Evolutionary conservation across 2,888 invertebrate species (phyloP).

Genomic region (Clitarchus hookeri): DNA sequence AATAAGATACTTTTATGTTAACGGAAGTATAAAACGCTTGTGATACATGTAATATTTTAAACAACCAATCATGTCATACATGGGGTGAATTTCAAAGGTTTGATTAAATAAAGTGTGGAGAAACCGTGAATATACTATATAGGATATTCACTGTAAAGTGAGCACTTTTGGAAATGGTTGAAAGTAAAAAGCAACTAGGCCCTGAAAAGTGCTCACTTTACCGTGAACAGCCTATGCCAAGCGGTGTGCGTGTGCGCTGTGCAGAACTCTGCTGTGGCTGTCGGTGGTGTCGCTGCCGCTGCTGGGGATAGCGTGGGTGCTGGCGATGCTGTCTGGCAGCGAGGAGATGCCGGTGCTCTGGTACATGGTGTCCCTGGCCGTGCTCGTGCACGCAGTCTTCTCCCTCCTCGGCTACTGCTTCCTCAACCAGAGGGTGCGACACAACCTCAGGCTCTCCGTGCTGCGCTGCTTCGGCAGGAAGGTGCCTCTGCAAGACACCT

Average conservation of each 20-base stretch:
- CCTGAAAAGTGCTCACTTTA: too few relatives aligned
- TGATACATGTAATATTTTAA: too few relatives aligned
- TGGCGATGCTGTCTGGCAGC: constrained; percentile 77
- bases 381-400: constrained; percentile 79
- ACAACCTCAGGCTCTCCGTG: constrained; percentile 69
- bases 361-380: constrained; percentile 75
- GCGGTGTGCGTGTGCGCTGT: constrained; percentile 34
- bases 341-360: constrained; percentile 74
- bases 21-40: too few relatives aligned
- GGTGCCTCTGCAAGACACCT: constrained; percentile 76
- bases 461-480: constrained; percentile 80
- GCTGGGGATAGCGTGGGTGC: constrained; percentile 83
- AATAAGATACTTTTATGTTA: too few relatives aligned
- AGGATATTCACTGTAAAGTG: too few relatives aligned
- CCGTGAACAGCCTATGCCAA: too few relatives aligned
- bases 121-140: too few relatives aligned
- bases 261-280: constrained; percentile 80
- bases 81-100: too few relatives aligned
- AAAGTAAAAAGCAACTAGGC: too few relatives aligned
- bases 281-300: constrained; percentile 86
- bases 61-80: too few relatives aligned
- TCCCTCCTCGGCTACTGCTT: constrained; percentile 86
- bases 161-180: too few relatives aligned
- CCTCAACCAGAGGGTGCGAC: constrained; percentile 75
- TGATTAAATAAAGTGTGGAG: too few relatives aligned